Evolutionary conservation across 2,888 invertebrate species (phyloP).

Genomic region (Onchidella celtica): DNA sequence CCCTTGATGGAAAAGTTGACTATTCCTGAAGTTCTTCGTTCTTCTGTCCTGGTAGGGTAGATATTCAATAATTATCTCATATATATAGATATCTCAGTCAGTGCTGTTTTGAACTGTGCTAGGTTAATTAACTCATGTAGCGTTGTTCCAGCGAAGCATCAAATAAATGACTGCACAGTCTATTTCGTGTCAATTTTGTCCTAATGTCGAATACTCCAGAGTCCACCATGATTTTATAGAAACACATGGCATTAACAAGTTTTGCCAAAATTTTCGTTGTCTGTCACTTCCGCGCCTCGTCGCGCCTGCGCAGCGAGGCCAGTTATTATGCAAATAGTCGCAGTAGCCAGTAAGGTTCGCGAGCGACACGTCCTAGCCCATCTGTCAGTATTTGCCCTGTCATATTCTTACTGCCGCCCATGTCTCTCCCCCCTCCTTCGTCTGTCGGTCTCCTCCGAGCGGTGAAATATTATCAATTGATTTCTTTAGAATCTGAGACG

Average conservation of each 20-base stretch:
- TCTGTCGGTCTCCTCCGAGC: background rate
- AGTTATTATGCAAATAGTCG: constrained; percentile 54
- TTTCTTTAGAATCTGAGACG: constrained; percentile 27
- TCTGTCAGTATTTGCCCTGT: constrained; percentile 49
- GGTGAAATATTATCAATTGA: constrained; percentile 44
- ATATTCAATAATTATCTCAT: no score
- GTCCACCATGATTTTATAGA: no score
- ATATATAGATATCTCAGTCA: no score
- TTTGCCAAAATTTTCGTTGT: constrained; percentile 10
- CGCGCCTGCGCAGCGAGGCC: constrained; percentile 36
- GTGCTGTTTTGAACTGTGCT: no score
- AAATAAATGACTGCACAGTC: no score
- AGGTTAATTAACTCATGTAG: no score
- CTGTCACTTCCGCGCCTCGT: constrained; percentile 10
- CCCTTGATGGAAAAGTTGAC: no score
- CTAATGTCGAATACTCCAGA: no score
- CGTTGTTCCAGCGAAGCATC: no score
- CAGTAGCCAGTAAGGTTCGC: constrained; percentile 46
- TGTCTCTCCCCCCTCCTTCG: background rate
- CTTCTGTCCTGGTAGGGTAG: no score
- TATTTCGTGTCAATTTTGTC: no score
- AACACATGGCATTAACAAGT: constrained; percentile 27
- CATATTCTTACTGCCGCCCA: constrained; percentile 5
- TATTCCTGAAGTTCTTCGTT: no score
- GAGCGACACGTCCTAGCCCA: constrained; percentile 30